These are phyloP conservation scores for Ennomos quercinarius DNA, from an alignment of 2,888 invertebrate species.

Conservation along the genomic window DNA sequence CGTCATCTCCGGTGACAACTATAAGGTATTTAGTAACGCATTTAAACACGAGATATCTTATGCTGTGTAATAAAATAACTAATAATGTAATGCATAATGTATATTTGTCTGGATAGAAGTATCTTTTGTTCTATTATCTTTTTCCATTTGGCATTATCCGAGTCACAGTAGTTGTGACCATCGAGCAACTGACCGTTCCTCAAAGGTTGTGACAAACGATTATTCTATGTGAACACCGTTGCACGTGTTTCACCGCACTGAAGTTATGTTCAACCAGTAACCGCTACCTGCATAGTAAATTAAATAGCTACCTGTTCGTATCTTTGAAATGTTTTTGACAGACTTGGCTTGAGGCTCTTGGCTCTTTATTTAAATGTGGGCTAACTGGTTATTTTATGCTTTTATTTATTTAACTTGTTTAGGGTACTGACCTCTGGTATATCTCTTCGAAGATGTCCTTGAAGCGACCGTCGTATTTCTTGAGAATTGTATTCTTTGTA, in stretches of 20 bases:
- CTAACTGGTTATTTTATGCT: conserved; percentile 15
- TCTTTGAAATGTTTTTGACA: conserved; percentile 30
- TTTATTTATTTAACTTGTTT: conserved; percentile 21
- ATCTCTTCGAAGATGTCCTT: conserved; percentile 97
- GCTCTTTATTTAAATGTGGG: conserved; percentile 17
- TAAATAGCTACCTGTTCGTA: conserved; percentile 29
- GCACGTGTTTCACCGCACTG: conserved; percentile 8
- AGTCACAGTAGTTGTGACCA: no score
- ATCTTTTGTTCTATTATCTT: neutral
- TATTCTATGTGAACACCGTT: conserved; percentile 8
- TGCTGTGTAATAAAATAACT: no score
- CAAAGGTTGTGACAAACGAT: conserved; percentile 3
- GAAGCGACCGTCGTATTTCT: conserved; percentile 95
- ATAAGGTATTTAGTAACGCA: no score
- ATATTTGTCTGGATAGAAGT: conserved; percentile 5
- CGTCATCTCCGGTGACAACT: no score
- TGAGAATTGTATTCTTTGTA: conserved; percentile 96
- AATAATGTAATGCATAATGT: no score
- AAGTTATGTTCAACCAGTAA: conserved; percentile 22
- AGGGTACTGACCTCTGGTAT: conserved; percentile 88
- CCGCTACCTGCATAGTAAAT: conserved; percentile 29
- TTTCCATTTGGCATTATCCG: no score
- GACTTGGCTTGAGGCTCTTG: conserved; percentile 17
- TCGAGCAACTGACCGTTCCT: no score
- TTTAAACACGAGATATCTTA: no score